Base-by-base conservation (phyloP, 2,888 invertebrate species). In the Fragum sueziense region DNA sequence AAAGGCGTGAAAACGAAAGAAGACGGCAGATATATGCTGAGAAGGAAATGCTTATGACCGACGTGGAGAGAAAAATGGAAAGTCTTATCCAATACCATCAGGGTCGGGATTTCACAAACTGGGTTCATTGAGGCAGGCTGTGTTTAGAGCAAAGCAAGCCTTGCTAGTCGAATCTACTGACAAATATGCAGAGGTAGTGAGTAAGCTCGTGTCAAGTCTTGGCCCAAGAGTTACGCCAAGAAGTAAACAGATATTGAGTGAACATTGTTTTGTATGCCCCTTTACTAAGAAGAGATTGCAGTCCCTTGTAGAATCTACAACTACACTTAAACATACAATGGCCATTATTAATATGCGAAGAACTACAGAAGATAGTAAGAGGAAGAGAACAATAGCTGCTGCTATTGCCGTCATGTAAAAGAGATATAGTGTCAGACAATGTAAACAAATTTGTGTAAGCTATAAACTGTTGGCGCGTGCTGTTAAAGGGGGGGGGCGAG, bases 341-440 rank as follows among this genome's bases (percentile, higher is more conserved):
- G 7, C 11, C 7, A n/a, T 7, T 22, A 11, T 54, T 22, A 54
- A 54, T 20, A 54, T 54, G 54, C 11, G 22, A 54, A 11, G 22
- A 29, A 61, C 17, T n/a, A 14, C 31, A n/a, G n/a, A 27, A 9
- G 61, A 61, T n/a, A 9, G 17, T 7, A 61, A 61, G n/a, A 61
- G 61, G 29, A 61, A 61, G 31, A 61, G 61, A 29, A 61, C 61
- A 27, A 61, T 61, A 27, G 61, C 61, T 31, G 61, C n/a, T 27
- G 61, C 61, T 14, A 25, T 61, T 29, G 7, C 27, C 14, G 4
- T 61, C 4, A 61, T 27, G 33, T n/a, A n/a, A 61, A 61, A 61
- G n/a, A 22, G 22, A 54, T n/a, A 54, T 22, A 54, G 7, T 7
- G 54, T 54, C 54, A 54, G 22, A 29, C 61, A 61, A 31, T 27